Evolutionary conservation across 2,888 invertebrate species (phyloP).

Genomic region (Theristus sp.): DNA sequence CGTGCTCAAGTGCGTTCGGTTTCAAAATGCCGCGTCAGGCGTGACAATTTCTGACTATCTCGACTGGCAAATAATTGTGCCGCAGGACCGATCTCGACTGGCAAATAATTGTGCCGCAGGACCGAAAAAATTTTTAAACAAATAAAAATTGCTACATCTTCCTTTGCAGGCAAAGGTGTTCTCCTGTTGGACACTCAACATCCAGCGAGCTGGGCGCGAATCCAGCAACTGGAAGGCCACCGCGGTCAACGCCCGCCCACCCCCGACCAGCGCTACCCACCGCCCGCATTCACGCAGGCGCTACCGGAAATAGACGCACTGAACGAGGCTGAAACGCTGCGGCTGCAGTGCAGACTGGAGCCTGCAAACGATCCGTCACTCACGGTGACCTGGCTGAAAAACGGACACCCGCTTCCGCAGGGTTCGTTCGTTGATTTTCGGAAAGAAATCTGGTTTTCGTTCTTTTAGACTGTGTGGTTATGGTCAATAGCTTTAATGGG

Average conservation of each 20-base stretch:
- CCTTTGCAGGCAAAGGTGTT: constrained; percentile 15
- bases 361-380: constrained; percentile 83
- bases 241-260: constrained; percentile 12
- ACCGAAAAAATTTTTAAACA: too few species aligned
- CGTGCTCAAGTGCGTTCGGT: neutral
- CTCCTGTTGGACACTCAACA: constrained; percentile 59
- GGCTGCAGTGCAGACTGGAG: constrained; percentile 60
- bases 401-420: constrained; percentile 49
- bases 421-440: constrained; percentile 1
- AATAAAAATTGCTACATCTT: too few species aligned
- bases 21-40: too few species aligned
- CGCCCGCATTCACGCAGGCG: constrained; percentile 22
- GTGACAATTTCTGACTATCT: too few species aligned
- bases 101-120: too few species aligned
- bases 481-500: too few species aligned
- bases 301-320: constrained; percentile 31
- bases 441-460: neutral
- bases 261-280: constrained; percentile 24
- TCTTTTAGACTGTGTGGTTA: too few species aligned
- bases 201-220: constrained; percentile 75
- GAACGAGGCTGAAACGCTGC: constrained; percentile 21
- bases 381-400: constrained; percentile 70
- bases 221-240: constrained; percentile 60
- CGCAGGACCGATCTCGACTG: too few species aligned
- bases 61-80: too few species aligned